Evolutionary conservation across 2,888 invertebrate species (phyloP).

Genomic region (Stenurella melanura): DNA sequence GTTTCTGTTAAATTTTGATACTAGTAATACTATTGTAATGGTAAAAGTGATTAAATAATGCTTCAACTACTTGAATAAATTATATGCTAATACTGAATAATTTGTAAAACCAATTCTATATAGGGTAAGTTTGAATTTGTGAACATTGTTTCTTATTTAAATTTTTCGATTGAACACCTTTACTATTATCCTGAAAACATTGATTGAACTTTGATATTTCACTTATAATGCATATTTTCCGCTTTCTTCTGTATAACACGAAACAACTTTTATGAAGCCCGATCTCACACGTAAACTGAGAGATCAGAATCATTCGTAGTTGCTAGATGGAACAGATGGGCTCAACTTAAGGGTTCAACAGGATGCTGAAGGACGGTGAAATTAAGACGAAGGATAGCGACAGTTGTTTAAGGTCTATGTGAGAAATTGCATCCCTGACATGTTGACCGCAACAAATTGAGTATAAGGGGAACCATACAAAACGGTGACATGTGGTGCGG

Average conservation of each 20-base stretch:
- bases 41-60: too few species aligned
- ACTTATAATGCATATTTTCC: background rate
- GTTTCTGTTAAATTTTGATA: too few species aligned
- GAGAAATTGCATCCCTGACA: constrained; percentile 51
- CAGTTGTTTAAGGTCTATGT: constrained; percentile 51
- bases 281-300: constrained; percentile 17
- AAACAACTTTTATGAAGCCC: constrained; percentile 1
- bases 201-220: too few species aligned
- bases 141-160: too few species aligned
- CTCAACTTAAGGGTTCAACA: constrained; percentile 24
- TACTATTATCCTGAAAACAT: too few species aligned
- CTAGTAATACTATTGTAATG: too few species aligned
- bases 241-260: background rate
- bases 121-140: too few species aligned
- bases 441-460: constrained; percentile 52
- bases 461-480: constrained; percentile 32
- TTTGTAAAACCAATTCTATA: too few species aligned
- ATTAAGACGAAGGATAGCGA: constrained; percentile 50
- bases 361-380: constrained; percentile 47
- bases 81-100: too few species aligned
- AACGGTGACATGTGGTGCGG: constrained; percentile 19
- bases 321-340: constrained; percentile 18
- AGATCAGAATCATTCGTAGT: constrained; percentile 13
- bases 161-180: too few species aligned
- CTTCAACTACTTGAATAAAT: too few species aligned